Evolutionary conservation across 2,113 vertebrate genomes (phyloP).

Genomic region (Phalacrocorax carbo): DNA sequence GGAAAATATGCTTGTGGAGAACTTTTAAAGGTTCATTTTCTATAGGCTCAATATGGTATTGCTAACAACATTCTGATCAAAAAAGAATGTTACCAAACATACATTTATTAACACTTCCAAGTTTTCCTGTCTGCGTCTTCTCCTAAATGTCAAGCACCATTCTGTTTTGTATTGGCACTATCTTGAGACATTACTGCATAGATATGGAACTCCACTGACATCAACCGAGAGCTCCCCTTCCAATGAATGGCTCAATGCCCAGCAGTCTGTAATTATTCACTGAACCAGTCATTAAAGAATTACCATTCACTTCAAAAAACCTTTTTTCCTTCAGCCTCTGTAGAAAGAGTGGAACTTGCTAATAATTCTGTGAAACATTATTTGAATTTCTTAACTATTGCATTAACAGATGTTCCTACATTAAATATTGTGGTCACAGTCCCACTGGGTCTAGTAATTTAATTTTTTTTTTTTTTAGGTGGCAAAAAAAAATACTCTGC

Average conservation of each 20-base stretch:
- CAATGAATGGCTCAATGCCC: constrained; percentile 32
- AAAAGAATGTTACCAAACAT: constrained; percentile 51
- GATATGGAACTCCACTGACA: constrained; percentile 32
- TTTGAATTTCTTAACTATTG: background rate
- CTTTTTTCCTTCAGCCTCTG: background rate
- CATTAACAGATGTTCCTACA: background rate
- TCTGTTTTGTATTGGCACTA: constrained; percentile 52
- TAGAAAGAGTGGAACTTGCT: background rate
- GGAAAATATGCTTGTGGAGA: background rate
- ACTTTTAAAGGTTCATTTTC: background rate
- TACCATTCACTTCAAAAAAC: background rate
- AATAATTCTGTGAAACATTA: background rate
- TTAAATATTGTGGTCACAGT: background rate
- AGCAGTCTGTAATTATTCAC: constrained; percentile 11
- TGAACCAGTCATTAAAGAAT: constrained; percentile 15
- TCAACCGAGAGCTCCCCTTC: constrained; percentile 2
- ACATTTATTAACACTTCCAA: constrained; percentile 33
- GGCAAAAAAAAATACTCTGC: background rate
- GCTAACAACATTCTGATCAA: constrained; percentile 11
- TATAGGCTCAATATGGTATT: constrained; percentile 6
- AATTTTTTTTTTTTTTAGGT: background rate
- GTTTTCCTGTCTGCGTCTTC: background rate
- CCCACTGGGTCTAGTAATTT: background rate
- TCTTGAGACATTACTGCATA: constrained; percentile 38
- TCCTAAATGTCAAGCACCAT: constrained; percentile 18